Base-by-base conservation (phyloP, 2,797 vertebrate genomes). In the Pagetopsis macropterus region DNA sequence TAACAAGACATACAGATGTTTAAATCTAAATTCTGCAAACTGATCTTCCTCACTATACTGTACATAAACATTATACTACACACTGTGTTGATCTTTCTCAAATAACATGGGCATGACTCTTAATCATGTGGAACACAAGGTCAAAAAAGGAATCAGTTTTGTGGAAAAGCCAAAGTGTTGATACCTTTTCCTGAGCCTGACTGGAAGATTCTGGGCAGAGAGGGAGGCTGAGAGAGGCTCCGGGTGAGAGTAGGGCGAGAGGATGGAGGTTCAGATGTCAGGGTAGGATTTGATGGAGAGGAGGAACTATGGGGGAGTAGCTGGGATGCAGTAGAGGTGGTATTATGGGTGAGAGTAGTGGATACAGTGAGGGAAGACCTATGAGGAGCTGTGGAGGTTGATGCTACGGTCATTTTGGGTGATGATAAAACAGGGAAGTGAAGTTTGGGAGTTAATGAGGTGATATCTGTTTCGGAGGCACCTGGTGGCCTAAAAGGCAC, bases 181-280 rank as follows among this genome's bases (percentile, higher is more conserved):
- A 72, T 94, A 95, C 93, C 94, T 95, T 93, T 91, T 66, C 86
- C 86, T 68, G 86, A 75, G 54, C 85, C 81, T 46, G 93, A 75
- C 84, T 93, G 92, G 89, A 95, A 95, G 90, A 95, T 93, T 93
- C 81, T 92, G 63, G 94, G 94, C 64, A 95, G 90, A 27, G 93
- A 85, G 1, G 94, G 94, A 51, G 94, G 94, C 67, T 90, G 89
- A 74, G 86, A 88, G 73, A 81, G 60, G 54, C 58, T 71, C 84
- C 78, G 65, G 37, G 64, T 71, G 75, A 70, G 37, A 8, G 75
- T 58, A 60, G 84, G 65, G 45, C 61, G 72, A 66, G 62, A 1
- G 37, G 83, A 67, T 8, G 70, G 49, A 41, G 45, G 15, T 12
- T 79, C 73, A 37, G 80, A 79, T 68, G 72, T 70, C 40, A 23